Evolutionary conservation across 2,113 vertebrate genomes (phyloP).

Genomic region (Tragulus kanchil): DNA sequence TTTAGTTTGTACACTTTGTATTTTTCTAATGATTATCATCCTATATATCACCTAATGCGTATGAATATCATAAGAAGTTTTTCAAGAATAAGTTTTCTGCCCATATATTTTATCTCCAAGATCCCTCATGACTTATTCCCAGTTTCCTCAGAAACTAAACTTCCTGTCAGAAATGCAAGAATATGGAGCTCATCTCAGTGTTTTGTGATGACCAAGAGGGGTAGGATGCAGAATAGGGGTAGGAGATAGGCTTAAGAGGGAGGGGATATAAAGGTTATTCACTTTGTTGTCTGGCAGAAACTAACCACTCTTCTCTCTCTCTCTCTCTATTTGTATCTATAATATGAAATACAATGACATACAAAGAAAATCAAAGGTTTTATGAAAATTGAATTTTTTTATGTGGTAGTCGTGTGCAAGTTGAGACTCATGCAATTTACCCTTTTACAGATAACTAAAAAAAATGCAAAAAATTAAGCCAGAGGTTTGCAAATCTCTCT

Average conservation of each 20-base stretch:
- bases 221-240: not conserved
- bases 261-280: not conserved
- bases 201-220: not conserved
- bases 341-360: not conserved
- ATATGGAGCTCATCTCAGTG: not conserved
- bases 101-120: not conserved
- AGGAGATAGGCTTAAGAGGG: not conserved
- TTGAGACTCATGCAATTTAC: not conserved
- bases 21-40: not conserved
- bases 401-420: not conserved
- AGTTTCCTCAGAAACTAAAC: not conserved
- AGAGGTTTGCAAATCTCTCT: constrained; percentile 47
- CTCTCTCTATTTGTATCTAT: too few relatives aligned
- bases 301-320: not conserved
- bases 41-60: not conserved
- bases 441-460: not conserved
- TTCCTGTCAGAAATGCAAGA: not conserved
- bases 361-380: not conserved
- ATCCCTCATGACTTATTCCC: not conserved
- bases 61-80: not conserved
- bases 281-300: not conserved
- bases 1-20: not conserved
- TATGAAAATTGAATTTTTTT: not conserved
- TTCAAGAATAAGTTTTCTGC: constrained; percentile 5
- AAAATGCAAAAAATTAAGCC: constrained; percentile 36